phyloP scores from a whole-genome alignment of 1,140 invertebrate genomes.

The Eumaeus atala region DNA sequence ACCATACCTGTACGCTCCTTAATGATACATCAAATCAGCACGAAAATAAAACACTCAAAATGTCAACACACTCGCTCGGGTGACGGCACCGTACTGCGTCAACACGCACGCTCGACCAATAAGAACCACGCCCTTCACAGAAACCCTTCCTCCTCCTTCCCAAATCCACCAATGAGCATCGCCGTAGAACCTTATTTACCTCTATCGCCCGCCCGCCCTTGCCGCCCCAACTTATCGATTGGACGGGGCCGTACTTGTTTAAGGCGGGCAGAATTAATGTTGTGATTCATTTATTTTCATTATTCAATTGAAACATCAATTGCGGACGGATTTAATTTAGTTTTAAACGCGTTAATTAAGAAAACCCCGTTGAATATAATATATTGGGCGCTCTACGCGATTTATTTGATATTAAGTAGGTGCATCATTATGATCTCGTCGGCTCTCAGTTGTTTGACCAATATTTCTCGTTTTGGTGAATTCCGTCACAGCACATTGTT shows the following conservation, averaged over 20 bases:
- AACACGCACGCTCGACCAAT: conserved; percentile 22
- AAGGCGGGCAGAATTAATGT: conserved; percentile 67
- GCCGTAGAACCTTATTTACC: conserved; percentile 61
- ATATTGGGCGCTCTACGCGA: too few species aligned
- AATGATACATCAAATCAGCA: conserved; percentile 22
- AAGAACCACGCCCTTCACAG: conserved; percentile 29
- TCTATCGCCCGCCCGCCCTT: conserved; percentile 46
- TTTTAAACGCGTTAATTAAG: conserved; percentile 13
- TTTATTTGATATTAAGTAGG: too few species aligned
- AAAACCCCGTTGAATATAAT: too few species aligned
- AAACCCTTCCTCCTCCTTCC: conserved; percentile 25
- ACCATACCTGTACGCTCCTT: conserved; percentile 20
- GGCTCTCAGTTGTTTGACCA: too few species aligned
- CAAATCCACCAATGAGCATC: conserved; percentile 34
- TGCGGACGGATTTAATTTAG: conserved; percentile 31
- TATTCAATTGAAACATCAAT: conserved; percentile 50
- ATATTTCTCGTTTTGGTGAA: too few species aligned
- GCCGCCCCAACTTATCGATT: conserved; percentile 60
- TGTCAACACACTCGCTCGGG: conserved; percentile 26
- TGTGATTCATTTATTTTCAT: conserved; percentile 65
- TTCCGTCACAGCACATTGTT: too few species aligned
- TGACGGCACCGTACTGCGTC: conserved; percentile 1
- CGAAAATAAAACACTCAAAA: conserved; percentile 15
- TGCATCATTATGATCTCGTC: too few species aligned
- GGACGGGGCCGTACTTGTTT: conserved; percentile 57